These are phyloP conservation scores for Sarcophaga variegata DNA, from an alignment of 2,888 invertebrate species.

Conservation along the genomic window DNA sequence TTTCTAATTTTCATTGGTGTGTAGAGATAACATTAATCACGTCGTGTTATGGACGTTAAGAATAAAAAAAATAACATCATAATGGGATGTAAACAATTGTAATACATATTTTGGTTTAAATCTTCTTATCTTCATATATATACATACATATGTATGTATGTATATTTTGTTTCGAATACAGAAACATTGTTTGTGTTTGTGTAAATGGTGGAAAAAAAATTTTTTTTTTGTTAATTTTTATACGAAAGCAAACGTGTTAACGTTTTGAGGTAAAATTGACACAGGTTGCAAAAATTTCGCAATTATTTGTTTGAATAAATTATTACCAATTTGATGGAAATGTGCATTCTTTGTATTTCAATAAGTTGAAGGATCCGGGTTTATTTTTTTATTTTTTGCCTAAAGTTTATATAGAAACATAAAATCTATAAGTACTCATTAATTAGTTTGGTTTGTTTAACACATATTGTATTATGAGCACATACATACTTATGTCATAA, in stretches of 20 bases:
- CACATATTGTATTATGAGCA: too few species aligned
- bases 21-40: slow-evolving; percentile 44
- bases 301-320: slow-evolving; percentile 6
- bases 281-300: slow-evolving; percentile 24
- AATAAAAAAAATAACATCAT: background rate
- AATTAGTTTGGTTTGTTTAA: too few species aligned
- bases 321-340: too few species aligned
- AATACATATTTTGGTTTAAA: background rate
- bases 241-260: slow-evolving; percentile 19
- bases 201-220: background rate
- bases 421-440: too few species aligned
- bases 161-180: background rate
- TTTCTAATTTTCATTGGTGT: slow-evolving; percentile 24
- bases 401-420: too few species aligned
- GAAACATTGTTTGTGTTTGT: background rate
- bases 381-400: background rate
- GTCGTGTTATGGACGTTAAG: slow-evolving; percentile 21
- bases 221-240: background rate
- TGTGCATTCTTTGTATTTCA: too few species aligned
- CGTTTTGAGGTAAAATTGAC: slow-evolving; percentile 3
- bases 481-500: too few species aligned
- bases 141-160: too few species aligned
- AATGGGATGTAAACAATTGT: slow-evolving; percentile 26
- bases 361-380: background rate
- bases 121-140: too few species aligned